Evolutionary conservation across 2,113 vertebrate genomes (phyloP).

Genomic region (Neolamprologus fasciatus): DNA sequence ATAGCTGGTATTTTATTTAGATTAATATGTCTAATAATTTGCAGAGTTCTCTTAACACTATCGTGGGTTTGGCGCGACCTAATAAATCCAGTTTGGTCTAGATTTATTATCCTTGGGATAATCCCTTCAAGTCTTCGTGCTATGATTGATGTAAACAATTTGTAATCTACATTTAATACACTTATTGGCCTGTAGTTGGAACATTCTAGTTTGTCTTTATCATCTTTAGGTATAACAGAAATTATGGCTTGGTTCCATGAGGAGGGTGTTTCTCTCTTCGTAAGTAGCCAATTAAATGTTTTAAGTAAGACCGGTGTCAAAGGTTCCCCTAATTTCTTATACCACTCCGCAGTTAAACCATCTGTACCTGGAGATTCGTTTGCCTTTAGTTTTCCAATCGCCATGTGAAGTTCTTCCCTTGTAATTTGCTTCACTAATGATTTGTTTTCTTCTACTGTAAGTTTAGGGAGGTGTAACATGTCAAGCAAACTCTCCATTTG

Average conservation of each 20-base stretch:
- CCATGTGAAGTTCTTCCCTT: too few species aligned
- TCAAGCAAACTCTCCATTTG: too few species aligned
- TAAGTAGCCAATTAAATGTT: too few species aligned
- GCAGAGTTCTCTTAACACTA: not conserved
- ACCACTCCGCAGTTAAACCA: accelerated
- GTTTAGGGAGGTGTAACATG: too few species aligned
- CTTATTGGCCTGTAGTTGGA: not conserved
- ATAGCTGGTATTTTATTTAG: not conserved
- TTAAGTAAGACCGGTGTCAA: too few species aligned
- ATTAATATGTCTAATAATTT: not conserved
- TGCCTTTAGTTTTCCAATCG: too few species aligned
- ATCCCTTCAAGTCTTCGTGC: not conserved
- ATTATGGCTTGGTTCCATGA: accelerated
- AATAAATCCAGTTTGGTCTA: accelerated
- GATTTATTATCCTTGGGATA: accelerated
- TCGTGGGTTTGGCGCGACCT: accelerated
- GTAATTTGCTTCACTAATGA: too few species aligned
- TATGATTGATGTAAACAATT: not conserved
- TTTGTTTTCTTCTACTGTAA: too few species aligned
- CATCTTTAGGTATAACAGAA: too few species aligned
- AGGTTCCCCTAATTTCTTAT: accelerated
- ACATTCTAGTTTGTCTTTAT: not conserved
- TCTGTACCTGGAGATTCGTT: too few species aligned
- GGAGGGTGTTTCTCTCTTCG: accelerated
- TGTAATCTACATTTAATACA: not conserved